Conservation (phyloP, 2,113 vertebrate genomes). For the Progne subis region DNA sequence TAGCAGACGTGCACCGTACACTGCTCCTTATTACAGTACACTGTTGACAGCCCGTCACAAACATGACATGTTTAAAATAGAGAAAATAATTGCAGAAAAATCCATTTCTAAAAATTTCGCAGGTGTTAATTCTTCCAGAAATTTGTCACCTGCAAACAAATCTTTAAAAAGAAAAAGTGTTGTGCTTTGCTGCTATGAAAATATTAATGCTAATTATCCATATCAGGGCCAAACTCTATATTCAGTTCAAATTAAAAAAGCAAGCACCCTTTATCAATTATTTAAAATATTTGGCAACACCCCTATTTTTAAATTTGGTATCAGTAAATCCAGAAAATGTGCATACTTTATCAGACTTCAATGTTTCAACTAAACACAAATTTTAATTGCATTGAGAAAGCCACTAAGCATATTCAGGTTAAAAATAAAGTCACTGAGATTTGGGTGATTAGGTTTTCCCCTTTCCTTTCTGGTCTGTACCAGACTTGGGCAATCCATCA, state of each 20-base stretch:
- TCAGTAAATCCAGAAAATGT: background rate
- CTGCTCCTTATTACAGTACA: constrained; percentile 1
- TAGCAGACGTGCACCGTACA: background rate
- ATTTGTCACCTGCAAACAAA: background rate
- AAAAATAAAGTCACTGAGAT: background rate
- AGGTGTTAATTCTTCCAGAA: background rate
- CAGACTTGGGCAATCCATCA: background rate
- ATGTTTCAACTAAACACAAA: background rate
- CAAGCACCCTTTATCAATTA: background rate
- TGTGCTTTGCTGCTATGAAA: background rate
- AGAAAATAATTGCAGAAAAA: constrained; percentile 19
- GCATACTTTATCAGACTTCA: background rate
- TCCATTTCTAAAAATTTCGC: background rate
- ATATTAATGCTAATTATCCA: constrained; percentile 42
- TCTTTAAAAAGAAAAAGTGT: background rate
- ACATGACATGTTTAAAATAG: background rate
- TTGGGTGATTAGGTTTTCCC: background rate
- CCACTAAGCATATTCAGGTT: background rate
- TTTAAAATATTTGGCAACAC: background rate
- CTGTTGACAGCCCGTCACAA: constrained; percentile 6
- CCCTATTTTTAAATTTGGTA: background rate
- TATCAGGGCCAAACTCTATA: background rate
- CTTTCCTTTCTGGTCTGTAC: background rate
- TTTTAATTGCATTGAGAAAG: background rate
- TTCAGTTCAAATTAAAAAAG: constrained; percentile 2